phyloP scores from a whole-genome alignment of 2,888 invertebrate species.

The Galerucella nymphaeae region DNA sequence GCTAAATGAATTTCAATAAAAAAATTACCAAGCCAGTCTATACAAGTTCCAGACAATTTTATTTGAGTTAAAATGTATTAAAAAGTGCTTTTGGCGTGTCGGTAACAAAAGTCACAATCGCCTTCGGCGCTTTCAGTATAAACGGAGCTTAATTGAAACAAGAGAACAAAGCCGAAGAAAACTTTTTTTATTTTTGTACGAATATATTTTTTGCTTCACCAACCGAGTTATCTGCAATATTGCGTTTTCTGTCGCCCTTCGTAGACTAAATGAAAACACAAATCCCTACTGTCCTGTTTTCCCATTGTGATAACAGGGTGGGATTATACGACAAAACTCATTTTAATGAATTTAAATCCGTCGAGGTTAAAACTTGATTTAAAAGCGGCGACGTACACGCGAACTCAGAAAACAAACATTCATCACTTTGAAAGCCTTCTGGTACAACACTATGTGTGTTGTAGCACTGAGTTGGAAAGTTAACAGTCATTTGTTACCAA shows the following conservation, averaged over 20 bases:
- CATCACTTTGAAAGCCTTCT: slow-evolving; percentile 2
- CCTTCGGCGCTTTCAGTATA: neutral
- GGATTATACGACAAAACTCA: slow-evolving; percentile 20
- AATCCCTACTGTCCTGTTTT: slow-evolving; percentile 17
- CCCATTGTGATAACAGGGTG: slow-evolving; percentile 20
- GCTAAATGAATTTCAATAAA: too few relatives aligned
- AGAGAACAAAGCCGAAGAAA: neutral
- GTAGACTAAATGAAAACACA: slow-evolving; percentile 19
- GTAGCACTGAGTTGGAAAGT: neutral
- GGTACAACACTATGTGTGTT: neutral
- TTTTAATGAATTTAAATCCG: slow-evolving; percentile 24
- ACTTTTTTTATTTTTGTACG: neutral
- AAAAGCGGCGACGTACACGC: slow-evolving; percentile 9
- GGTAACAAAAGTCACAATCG: neutral
- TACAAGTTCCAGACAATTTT: neutral
- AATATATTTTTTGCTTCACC: neutral
- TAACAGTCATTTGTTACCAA: neutral
- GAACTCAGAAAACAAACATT: slow-evolving; percentile 15
- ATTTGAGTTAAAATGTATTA: neutral
- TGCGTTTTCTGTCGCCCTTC: slow-evolving; percentile 18
- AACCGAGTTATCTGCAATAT: slow-evolving; percentile 5
- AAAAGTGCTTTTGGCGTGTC: neutral
- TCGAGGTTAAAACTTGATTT: slow-evolving; percentile 17
- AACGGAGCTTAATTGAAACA: neutral
- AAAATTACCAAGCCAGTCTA: too few relatives aligned